Conservation (phyloP, 2,113 vertebrate species). For the Felis chaus region DNA sequence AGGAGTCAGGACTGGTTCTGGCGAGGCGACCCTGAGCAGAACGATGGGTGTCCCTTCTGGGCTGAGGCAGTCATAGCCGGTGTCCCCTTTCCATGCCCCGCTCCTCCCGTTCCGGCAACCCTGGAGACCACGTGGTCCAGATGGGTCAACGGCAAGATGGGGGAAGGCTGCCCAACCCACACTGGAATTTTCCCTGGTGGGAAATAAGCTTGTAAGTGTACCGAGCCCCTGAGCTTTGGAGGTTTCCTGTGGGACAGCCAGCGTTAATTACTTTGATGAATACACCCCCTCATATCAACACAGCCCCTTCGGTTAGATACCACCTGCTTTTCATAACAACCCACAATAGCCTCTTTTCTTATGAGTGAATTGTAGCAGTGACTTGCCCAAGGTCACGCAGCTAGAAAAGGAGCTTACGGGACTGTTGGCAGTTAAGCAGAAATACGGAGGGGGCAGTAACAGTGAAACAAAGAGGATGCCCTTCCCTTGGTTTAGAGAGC, state of each 20-base stretch:
- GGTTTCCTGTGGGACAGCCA: too few relatives aligned
- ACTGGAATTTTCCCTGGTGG: neutral
- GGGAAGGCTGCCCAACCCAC: neutral
- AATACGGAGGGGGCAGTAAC: too few relatives aligned
- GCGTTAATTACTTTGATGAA: neutral
- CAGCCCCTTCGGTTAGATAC: neutral
- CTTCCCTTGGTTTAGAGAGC: neutral
- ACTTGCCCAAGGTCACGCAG: neutral
- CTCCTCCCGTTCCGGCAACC: neutral
- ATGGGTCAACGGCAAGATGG: neutral
- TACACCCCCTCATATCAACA: neutral
- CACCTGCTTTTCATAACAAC: neutral
- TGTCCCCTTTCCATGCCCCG: fast-evolving
- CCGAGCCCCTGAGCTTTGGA: neutral
- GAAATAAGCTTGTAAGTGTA: neutral
- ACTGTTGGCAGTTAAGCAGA: neutral
- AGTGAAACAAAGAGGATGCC: neutral
- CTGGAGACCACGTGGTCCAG: neutral
- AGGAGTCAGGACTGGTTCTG: too few relatives aligned
- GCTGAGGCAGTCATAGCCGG: neutral
- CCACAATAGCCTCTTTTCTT: neutral
- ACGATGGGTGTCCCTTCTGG: neutral
- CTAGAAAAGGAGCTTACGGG: neutral
- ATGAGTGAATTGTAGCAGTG: neutral
- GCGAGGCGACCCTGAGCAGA: neutral